Evolutionary conservation across 2,113 vertebrate genomes (phyloP).

Genomic region (Mus spicilegus): DNA sequence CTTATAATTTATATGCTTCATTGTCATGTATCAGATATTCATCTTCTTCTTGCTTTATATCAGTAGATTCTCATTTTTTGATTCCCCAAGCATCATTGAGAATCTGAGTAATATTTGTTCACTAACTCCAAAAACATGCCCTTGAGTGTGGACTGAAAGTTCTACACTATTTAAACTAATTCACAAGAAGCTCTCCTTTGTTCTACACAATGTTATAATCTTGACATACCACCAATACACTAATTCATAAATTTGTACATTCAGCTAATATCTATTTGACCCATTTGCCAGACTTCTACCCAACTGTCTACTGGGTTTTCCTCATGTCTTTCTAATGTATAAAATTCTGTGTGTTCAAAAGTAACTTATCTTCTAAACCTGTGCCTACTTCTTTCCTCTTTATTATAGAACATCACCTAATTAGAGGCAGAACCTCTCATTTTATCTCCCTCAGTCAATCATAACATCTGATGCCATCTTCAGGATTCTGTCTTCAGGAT

Average conservation of each 20-base stretch:
- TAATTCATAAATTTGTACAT: constrained; percentile 26
- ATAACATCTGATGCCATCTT: neutral
- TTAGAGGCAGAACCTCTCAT: neutral
- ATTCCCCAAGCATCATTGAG: neutral
- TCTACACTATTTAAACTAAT: neutral
- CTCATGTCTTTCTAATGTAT: neutral
- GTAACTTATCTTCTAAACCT: neutral
- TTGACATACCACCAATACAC: neutral
- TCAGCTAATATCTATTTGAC: constrained; percentile 27
- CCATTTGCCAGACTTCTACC: neutral
- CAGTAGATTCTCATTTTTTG: neutral
- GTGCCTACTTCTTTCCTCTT: neutral
- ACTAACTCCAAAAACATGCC: neutral
- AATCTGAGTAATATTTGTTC: neutral
- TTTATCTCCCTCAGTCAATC: neutral
- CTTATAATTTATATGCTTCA: neutral
- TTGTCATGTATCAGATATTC: neutral
- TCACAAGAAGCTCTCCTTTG: neutral
- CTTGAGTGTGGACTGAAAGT: neutral
- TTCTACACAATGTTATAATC: neutral
- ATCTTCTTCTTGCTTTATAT: neutral
- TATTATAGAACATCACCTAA: neutral
- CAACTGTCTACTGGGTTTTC: neutral
- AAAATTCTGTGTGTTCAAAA: neutral
- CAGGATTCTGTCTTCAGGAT: neutral